A percentile compares a stretch with the other conserved stretches of the same genome.
phyloP scores from a whole-genome alignment of 2,113 vertebrate genomes.

The Sisor rabdophorus region DNA sequence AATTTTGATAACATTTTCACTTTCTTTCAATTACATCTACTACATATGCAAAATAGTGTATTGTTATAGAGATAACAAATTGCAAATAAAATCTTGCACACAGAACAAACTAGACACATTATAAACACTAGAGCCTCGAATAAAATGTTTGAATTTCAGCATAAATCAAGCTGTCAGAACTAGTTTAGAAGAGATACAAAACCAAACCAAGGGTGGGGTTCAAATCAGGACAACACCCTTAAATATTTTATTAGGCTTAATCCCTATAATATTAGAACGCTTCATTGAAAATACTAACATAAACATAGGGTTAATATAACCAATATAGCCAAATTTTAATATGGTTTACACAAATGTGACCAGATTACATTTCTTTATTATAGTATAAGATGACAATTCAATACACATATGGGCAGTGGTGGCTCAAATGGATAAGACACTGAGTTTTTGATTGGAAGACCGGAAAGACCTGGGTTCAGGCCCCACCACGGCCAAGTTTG shows the following conservation, averaged over 20 bases:
- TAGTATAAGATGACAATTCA: too few species aligned
- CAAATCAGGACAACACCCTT: background rate
- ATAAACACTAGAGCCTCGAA: background rate
- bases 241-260: background rate
- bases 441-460: too few species aligned
- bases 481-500: too few species aligned
- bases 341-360: too few species aligned
- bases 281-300: background rate
- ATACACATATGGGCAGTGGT: too few species aligned
- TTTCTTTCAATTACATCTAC: background rate
- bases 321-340: too few species aligned
- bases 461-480: too few species aligned
- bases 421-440: too few species aligned
- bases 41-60: background rate
- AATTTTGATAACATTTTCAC: background rate
- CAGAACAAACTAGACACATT: background rate
- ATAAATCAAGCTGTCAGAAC: background rate
- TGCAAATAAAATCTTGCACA: background rate
- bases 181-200: slow-evolving; percentile 13
- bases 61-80: background rate
- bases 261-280: background rate
- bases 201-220: background rate
- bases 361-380: too few species aligned
- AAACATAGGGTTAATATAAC: background rate
- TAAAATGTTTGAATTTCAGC: background rate